Conservation (phyloP, 2,888 invertebrate species). For the Ariolimax columbianus region DNA sequence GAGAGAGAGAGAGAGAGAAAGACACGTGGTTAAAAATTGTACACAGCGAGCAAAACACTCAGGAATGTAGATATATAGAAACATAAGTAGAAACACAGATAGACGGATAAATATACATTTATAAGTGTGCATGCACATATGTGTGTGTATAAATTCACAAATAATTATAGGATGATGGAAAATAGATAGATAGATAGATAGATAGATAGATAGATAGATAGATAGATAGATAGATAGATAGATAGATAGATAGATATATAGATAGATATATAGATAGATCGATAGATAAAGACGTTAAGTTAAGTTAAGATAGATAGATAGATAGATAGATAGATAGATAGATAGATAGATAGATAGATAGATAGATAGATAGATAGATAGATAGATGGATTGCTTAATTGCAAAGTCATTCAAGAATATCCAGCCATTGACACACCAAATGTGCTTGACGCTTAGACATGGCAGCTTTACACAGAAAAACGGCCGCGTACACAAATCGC, state of each 20-base stretch:
- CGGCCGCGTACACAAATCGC: no score
- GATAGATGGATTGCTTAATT: no score
- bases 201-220: background rate
- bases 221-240: background rate
- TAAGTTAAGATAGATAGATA: slow-evolving; percentile 1
- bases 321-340: background rate
- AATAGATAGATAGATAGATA: background rate
- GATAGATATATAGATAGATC: background rate
- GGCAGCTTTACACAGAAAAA: no score
- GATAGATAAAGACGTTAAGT: no score
- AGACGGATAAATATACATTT: background rate
- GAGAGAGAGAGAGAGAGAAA: background rate
- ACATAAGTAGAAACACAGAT: background rate
- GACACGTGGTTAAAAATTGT: background rate
- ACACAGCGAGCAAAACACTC: background rate
- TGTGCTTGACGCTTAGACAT: no score
- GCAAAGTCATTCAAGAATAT: no score
- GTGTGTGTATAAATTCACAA: no score
- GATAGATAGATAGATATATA: background rate
- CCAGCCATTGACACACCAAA: no score
- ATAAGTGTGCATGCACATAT: no score
- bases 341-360: background rate
- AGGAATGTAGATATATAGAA: background rate
- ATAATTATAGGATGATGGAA: background rate
- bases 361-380: background rate